A percentile compares a stretch with the other conserved stretches of the same genome.
These are phyloP conservation scores for Cantharis rufa DNA, from an alignment of 2,888 invertebrate species.

Conservation along the genomic window DNA sequence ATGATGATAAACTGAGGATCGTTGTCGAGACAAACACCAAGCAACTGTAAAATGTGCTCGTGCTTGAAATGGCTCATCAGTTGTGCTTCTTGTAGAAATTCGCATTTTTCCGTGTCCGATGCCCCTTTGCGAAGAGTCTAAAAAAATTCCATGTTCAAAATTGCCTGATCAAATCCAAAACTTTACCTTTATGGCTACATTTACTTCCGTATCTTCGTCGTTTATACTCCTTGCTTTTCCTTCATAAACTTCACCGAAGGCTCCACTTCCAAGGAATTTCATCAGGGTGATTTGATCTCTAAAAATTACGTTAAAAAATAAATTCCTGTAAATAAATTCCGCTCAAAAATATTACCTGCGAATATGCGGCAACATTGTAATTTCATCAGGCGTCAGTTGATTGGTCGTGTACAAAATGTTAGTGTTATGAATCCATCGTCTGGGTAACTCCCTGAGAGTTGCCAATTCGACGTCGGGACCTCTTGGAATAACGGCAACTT, in stretches of 20 bases:
- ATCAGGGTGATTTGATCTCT: slow-evolving; percentile 81
- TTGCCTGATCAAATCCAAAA: neutral
- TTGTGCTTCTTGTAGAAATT: slow-evolving; percentile 95
- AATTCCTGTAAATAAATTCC: neutral
- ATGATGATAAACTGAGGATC: slow-evolving; percentile 93
- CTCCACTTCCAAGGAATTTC: slow-evolving; percentile 92
- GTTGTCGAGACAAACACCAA: slow-evolving; percentile 93
- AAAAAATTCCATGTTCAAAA: slow-evolving; percentile 25
- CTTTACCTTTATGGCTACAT: slow-evolving; percentile 90
- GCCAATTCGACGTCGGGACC: slow-evolving; percentile 82
- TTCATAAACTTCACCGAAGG: slow-evolving; percentile 97
- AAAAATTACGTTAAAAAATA: slow-evolving; percentile 16
- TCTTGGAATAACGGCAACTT: slow-evolving; percentile 44
- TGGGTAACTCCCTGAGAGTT: slow-evolving; percentile 80
- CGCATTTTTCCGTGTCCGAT: slow-evolving; percentile 84
- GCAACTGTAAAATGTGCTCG: slow-evolving; percentile 88
- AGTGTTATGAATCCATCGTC: slow-evolving; percentile 73
- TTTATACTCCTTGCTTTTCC: slow-evolving; percentile 75
- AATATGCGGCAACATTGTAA: slow-evolving; percentile 84
- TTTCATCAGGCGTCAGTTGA: slow-evolving; percentile 58
- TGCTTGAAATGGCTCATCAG: slow-evolving; percentile 98
- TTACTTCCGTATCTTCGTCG: slow-evolving; percentile 60
- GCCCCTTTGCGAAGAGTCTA: slow-evolving; percentile 91
- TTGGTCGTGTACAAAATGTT: slow-evolving; percentile 79
- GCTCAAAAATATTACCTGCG: slow-evolving; percentile 57